Base-by-base conservation (phyloP, 2,797 vertebrate genomes). In the Oophaga sylvatica region DNA sequence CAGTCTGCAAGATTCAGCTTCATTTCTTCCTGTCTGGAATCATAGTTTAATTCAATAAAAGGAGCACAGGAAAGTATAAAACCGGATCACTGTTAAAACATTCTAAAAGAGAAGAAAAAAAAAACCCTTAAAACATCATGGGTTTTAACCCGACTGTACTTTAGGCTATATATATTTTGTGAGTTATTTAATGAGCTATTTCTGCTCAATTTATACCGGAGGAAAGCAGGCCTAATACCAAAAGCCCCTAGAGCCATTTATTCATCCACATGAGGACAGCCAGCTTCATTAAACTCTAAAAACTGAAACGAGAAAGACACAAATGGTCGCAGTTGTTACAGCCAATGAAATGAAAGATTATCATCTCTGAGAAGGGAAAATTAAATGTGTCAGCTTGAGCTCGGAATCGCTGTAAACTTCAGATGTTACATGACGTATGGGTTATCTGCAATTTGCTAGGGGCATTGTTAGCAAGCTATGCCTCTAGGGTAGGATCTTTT, bases 391-490 rank as follows among this genome's bases (percentile, higher is more conserved):
- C 20, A 87, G 92, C 88, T 92, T 90, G 91, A 92, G 90, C 94
- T 95, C 94, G 85, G 93, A 94, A 94, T 93, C 85, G 56, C 90
- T 88, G 92, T 92, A 75, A 3, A 89, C 87, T 85, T 90, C 81
- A 89, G 91, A 78, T 81, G 90, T 89, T 92, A 94, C 90, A 89
- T 86, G 93, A 93, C 16, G 91, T 90, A 86, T 81, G 90, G 86
- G 94, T 92, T 95, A 95, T 95, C 93, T 94, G 94, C 95, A 96
- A 95, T 97, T 96, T 97, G 96, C 97, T 97, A 92, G 94, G 97
- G 97, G 96, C 97, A 96, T 98, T 94, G 96, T 98, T 98, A 97
- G 93, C 94, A 93, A 71, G 93, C 94, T 94, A 90, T 89, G 96
- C 97, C 96, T 95, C 95, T 93, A 90, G 96, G 96, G 94, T 95